phyloP scores from a whole-genome alignment of 1,140 invertebrate species.

The Drosophila pallidifrons region DNA sequence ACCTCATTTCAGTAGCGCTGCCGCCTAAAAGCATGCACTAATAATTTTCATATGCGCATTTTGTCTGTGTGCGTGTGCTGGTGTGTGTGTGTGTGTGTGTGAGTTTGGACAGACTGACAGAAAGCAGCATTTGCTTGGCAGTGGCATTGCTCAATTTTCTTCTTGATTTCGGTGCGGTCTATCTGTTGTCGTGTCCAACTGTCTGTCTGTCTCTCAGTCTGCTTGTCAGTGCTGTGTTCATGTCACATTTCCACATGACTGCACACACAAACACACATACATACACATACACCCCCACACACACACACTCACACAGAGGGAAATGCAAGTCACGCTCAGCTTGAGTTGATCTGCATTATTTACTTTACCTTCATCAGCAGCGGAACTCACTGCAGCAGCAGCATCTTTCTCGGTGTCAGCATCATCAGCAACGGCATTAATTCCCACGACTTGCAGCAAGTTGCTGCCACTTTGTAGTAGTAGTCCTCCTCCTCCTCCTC shows the following conservation, averaged over 20 bases:
- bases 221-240: conserved; percentile 36
- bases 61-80: conserved; percentile 23
- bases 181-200: conserved; percentile 51
- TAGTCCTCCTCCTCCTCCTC: too few species aligned
- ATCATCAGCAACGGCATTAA: conserved; percentile 70
- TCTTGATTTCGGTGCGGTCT: conserved; percentile 74
- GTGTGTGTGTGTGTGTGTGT: not conserved
- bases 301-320: conserved; percentile 16
- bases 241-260: conserved; percentile 73
- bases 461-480: conserved; percentile 56
- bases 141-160: conserved; percentile 80
- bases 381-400: conserved; percentile 56
- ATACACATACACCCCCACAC: not conserved
- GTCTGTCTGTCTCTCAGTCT: conserved; percentile 26
- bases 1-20: conserved; percentile 66
- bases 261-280: conserved; percentile 32
- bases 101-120: not conserved
- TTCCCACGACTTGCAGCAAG: conserved; percentile 70
- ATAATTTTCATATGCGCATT: conserved; percentile 81
- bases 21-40: conserved; percentile 77
- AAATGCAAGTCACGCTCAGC: conserved; percentile 23
- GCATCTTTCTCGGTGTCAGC: conserved; percentile 59
- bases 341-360: conserved; percentile 70
- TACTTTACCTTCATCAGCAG: conserved; percentile 81
- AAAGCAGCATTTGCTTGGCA: conserved; percentile 22